Evolutionary conservation across 2,797 vertebrate species (phyloP).

Genomic region (Platyrinchus mystaceus): DNA sequence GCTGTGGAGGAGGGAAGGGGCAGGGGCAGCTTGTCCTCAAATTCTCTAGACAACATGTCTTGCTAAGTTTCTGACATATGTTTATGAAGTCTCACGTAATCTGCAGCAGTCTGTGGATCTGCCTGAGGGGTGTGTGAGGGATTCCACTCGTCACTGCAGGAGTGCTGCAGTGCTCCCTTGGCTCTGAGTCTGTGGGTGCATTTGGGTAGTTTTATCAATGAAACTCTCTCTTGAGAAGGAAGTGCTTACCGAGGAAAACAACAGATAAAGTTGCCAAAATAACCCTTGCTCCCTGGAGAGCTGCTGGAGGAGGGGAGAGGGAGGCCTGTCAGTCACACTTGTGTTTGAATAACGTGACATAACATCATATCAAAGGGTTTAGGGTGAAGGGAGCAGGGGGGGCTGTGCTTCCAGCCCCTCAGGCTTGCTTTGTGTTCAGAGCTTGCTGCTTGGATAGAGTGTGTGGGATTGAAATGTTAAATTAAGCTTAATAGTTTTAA

Average conservation of each 20-base stretch:
- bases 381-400: not conserved
- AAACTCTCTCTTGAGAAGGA: not conserved
- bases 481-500: not conserved
- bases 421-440: not conserved
- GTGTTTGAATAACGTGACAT: not conserved
- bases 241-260: not conserved
- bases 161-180: not conserved
- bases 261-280: not conserved
- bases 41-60: not conserved
- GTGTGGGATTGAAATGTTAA: not conserved
- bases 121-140: rapidly evolving
- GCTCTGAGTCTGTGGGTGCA: not conserved
- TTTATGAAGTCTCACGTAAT: not conserved
- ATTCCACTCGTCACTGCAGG: rapidly evolving
- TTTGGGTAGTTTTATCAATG: not conserved
- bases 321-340: not conserved
- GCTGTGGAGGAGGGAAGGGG: not conserved
- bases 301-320: not conserved
- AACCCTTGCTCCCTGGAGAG: not conserved
- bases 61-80: not conserved
- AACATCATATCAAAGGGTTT: not conserved
- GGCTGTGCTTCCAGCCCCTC: not conserved
- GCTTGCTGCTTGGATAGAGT: not conserved
- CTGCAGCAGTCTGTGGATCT: not conserved
- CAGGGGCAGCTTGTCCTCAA: not conserved